These are phyloP conservation scores for Rhopalosiphum maidis DNA, from an alignment of 1,140 invertebrate genomes.

Conservation along the genomic window DNA sequence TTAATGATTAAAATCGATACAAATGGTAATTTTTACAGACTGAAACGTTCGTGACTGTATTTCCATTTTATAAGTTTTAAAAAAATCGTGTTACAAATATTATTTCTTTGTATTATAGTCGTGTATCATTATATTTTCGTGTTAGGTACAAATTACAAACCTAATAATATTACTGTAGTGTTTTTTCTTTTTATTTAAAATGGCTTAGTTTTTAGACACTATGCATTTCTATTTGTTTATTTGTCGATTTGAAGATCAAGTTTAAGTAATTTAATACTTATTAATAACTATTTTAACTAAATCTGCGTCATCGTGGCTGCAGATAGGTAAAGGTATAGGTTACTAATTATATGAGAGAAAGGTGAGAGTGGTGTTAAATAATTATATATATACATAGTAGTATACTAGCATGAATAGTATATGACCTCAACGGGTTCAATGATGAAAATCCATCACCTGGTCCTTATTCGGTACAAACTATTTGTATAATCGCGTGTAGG, in stretches of 20 bases:
- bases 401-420: background rate
- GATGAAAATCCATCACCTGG: background rate
- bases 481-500: constrained; percentile 2
- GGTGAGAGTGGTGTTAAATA: background rate
- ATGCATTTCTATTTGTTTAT: background rate
- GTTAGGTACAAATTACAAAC: background rate
- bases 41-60: background rate
- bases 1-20: constrained; percentile 20
- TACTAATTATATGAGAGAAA: background rate
- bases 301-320: background rate
- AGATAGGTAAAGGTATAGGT: background rate
- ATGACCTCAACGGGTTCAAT: background rate
- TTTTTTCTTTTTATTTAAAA: background rate
- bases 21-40: background rate
- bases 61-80: background rate
- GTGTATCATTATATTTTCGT: background rate
- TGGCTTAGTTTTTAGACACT: background rate
- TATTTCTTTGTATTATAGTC: background rate
- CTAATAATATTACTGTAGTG: background rate
- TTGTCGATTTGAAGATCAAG: background rate
- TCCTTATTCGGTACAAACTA: background rate
- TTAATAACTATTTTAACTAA: background rate
- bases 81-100: constrained; percentile 22
- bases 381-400: background rate
- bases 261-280: background rate